Evolutionary conservation across 2,113 vertebrate species (phyloP).

Genomic region (Rhea pennata): DNA sequence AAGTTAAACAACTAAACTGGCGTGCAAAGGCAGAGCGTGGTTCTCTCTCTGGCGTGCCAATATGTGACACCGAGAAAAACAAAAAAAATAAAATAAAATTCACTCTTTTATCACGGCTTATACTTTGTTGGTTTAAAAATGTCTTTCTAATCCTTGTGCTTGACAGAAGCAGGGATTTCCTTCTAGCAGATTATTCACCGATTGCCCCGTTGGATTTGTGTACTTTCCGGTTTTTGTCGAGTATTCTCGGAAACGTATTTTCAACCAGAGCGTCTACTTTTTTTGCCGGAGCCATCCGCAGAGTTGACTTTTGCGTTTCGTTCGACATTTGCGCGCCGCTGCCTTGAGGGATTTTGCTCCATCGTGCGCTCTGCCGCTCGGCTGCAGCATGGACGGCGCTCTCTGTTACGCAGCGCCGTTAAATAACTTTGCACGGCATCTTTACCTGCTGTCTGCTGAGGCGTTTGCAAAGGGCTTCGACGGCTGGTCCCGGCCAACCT

Average conservation of each 20-base stretch:
- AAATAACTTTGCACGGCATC: neutral
- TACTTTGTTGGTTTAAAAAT: neutral
- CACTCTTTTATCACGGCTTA: neutral
- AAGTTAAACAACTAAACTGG: neutral
- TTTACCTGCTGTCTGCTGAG: neutral
- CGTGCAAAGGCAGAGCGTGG: neutral
- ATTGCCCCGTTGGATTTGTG: constrained; percentile 34
- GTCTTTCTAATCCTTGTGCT: neutral
- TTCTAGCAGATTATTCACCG: neutral
- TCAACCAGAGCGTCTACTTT: neutral
- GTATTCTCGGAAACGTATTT: neutral
- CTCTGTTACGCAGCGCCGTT: constrained; percentile 30
- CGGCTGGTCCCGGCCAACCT: neutral
- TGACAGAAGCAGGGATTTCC: constrained; percentile 6
- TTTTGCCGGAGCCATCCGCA: constrained; percentile 6
- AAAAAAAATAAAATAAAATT: neutral
- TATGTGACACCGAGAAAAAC: neutral
- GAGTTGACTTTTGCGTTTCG: neutral
- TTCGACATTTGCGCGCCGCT: constrained; percentile 26
- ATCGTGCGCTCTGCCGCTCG: neutral
- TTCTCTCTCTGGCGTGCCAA: neutral
- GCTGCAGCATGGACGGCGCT: neutral
- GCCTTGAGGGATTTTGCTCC: constrained; percentile 47
- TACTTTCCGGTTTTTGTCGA: neutral
- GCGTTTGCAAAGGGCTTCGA: neutral